Evolutionary conservation across 2,113 vertebrate genomes (phyloP), one percentile per base, ranked within the genome.

Genomic region (Siphamia tubifer): DNA sequence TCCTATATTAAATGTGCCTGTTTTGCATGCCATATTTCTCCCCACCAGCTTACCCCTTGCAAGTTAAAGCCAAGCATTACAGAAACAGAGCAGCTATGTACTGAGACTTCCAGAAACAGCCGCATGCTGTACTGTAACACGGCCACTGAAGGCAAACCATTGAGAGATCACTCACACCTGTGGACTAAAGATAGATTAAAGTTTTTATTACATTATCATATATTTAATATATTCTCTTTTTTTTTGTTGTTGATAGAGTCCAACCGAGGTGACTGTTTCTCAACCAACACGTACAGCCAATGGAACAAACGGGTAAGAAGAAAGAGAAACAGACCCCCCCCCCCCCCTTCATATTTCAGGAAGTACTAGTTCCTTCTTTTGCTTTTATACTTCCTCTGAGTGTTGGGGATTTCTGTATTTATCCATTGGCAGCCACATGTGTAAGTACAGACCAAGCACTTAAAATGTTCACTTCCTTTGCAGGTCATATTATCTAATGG

Each of bases 281-380:
- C 97, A 97, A 88, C 96, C 96, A 12, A 83, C 87, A 51, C 90
- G 91, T 49, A 92, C 92, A 61, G 91, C 91, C 82, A 96, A 93
- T 1, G 93, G 94, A 85, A 93, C 94, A 0, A 94, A 95, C 73
- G 92, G 96, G 97, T 98, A 92, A 96, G 78, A 77, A 40, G n/a
- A 64, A 36, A 48, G 24, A 61, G 17, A 68, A 57, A 40, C 9
- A 21, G 11, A 28, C n/a, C n/a, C n/a, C n/a, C n/a, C n/a, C n/a
- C n/a, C 23, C 27, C 2, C 3, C 3, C 27, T 27, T 15, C 30
- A 17, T 6, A 30, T 51, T 79, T 79, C 68, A 69, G 77, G 85
- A 88, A 88, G 71, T 83, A 16, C 44, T 62, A 49, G 73, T 90
- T 90, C 79, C 75, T 51, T 63, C 17, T 87, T 82, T 55, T 43